Conservation (phyloP, 2,888 invertebrate genomes). For the Drosophila cognata region DNA sequence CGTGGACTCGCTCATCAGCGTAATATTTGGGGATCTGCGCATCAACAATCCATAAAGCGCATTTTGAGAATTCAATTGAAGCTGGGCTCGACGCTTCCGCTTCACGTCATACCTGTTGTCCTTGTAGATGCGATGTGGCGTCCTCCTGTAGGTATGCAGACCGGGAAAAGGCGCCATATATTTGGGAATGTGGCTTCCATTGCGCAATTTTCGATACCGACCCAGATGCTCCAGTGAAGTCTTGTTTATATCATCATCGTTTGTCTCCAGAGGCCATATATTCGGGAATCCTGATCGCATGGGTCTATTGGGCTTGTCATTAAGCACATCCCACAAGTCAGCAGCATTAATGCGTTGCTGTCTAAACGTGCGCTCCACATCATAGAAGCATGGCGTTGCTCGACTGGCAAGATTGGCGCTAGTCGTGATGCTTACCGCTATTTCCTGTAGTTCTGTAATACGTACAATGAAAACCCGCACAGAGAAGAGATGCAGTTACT, state of each 20-base stretch:
- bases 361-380: slow-evolving; percentile 49
- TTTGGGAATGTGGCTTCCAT: slow-evolving; percentile 43
- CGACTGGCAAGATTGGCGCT: slow-evolving; percentile 45
- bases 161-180: slow-evolving; percentile 48
- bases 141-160: slow-evolving; percentile 42
- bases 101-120: slow-evolving; percentile 1
- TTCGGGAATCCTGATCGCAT: background rate
- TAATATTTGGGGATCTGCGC: slow-evolving; percentile 3
- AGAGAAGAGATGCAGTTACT: slow-evolving; percentile 23
- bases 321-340: slow-evolving; percentile 13
- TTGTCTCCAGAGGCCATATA: background rate
- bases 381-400: slow-evolving; percentile 37
- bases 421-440: slow-evolving; percentile 23
- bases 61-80: background rate
- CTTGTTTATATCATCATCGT: slow-evolving; percentile 25
- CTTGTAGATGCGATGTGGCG: background rate
- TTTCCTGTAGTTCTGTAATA: slow-evolving; percentile 31
- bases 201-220: slow-evolving; percentile 1
- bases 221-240: background rate
- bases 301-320: background rate
- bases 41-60: slow-evolving; percentile 38
- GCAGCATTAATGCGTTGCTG: slow-evolving; percentile 15
- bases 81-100: slow-evolving; percentile 20
- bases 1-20: slow-evolving; percentile 10
- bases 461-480: background rate